A percentile compares a stretch with the other conserved stretches of the same genome.
phyloP scores from a whole-genome alignment of 2,888 invertebrate species.

The Parnassius smintheus region DNA sequence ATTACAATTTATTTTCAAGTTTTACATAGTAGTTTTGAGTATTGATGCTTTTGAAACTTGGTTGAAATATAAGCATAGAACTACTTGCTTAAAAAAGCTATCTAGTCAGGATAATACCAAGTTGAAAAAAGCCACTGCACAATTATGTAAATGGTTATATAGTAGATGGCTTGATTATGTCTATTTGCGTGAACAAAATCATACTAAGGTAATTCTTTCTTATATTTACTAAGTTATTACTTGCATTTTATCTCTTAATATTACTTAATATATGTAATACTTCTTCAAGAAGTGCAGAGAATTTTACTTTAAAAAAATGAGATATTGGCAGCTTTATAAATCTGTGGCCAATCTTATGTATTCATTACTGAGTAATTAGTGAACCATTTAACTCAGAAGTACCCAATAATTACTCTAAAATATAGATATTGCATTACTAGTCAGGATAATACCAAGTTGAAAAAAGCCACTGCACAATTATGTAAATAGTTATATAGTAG shows the following conservation, averaged over 20 bases:
- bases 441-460: slow-evolving; percentile 49
- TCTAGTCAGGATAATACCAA: slow-evolving; percentile 47
- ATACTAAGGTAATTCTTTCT: slow-evolving; percentile 59
- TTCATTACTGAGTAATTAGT: too few relatives aligned
- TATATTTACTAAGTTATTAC: too few relatives aligned
- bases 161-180: slow-evolving; percentile 55
- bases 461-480: slow-evolving; percentile 37
- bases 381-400: too few relatives aligned
- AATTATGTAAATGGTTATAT: slow-evolving; percentile 45
- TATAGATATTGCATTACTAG: slow-evolving; percentile 3
- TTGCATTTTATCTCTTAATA: too few relatives aligned
- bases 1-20: slow-evolving; percentile 53
- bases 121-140: slow-evolving; percentile 39
- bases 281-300: too few relatives aligned
- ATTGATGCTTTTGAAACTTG: slow-evolving; percentile 69
- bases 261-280: too few relatives aligned
- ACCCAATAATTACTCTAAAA: too few relatives aligned
- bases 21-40: slow-evolving; percentile 45
- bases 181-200: slow-evolving; percentile 63
- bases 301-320: too few relatives aligned
- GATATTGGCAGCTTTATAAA: too few relatives aligned
- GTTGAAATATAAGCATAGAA: slow-evolving; percentile 71
- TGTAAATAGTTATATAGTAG: slow-evolving; percentile 47
- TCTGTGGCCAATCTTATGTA: too few relatives aligned
- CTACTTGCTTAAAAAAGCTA: slow-evolving; percentile 59